These are phyloP conservation scores for Bombus waltoni DNA, from an alignment of 1,140 invertebrate genomes.

Conservation along the genomic window DNA sequence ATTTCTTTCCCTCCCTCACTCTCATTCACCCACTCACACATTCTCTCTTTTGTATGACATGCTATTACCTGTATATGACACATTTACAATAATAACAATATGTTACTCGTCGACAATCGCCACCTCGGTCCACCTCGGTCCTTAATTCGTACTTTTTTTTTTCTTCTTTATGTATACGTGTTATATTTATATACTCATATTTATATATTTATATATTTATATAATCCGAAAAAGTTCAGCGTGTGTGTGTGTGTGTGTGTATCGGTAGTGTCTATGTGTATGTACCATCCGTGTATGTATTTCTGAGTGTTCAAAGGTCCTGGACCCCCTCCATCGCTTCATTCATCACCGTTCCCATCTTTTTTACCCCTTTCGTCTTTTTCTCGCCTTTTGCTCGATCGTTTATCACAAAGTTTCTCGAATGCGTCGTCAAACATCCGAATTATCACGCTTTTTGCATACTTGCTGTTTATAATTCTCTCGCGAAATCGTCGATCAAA, in stretches of 20 bases:
- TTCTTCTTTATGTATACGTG: conserved; percentile 54
- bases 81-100: conserved; percentile 82
- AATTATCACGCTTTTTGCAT: neutral
- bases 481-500: neutral
- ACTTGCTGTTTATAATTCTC: neutral
- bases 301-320: conserved; percentile 14
- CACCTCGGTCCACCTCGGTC: conserved; percentile 63
- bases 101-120: conserved; percentile 75
- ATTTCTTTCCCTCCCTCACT: conserved; percentile 48
- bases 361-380: conserved; percentile 27
- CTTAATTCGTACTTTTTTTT: conserved; percentile 69
- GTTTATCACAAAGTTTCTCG: conserved; percentile 58
- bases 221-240: conserved; percentile 74
- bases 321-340: conserved; percentile 22
- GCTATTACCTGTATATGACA: conserved; percentile 78
- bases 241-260: conserved; percentile 11
- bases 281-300: neutral
- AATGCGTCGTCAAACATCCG: neutral
- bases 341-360: neutral
- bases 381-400: conserved; percentile 52
- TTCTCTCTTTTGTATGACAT: conserved; percentile 61
- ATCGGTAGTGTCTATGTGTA: neutral
- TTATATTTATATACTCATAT: conserved; percentile 53
- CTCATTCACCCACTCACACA: neutral
- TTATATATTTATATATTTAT: conserved; percentile 68